Evolutionary conservation across 1,140 invertebrate genomes (phyloP).

Genomic region (Solenopsis fugax): DNA sequence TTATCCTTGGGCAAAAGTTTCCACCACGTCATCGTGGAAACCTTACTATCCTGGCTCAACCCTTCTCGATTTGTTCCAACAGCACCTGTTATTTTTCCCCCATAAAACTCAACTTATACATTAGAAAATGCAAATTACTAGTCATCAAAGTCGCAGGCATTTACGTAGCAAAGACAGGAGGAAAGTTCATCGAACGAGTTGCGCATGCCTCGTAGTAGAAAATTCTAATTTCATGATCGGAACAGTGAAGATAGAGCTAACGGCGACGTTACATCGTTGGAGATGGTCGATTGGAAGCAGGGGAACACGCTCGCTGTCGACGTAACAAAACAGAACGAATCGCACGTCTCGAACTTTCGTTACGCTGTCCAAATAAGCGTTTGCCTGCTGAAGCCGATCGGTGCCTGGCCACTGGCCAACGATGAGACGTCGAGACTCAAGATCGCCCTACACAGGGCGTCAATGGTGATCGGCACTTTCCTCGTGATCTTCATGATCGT

Average conservation of each 20-base stretch:
- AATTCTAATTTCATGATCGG: conserved; percentile 7
- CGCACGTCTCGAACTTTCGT: conserved; percentile 2
- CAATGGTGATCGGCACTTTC: neutral
- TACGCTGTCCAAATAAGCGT: conserved; percentile 50
- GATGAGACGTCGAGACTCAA: conserved; percentile 16
- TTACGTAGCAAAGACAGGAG: neutral
- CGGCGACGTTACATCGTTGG: neutral
- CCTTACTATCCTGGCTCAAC: neutral
- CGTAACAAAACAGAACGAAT: conserved; percentile 36
- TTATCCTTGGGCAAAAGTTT: conserved; percentile 30
- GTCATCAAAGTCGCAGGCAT: conserved; percentile 26
- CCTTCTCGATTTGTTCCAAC: conserved; percentile 24
- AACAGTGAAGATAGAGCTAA: neutral
- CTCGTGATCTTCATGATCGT: neutral
- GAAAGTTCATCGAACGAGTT: conserved; percentile 13
- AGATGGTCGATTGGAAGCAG: neutral
- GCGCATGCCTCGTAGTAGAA: conserved; percentile 36
- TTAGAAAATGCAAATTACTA: conserved; percentile 54
- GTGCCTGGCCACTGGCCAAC: conserved; percentile 44
- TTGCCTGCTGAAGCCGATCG: conserved; percentile 56
- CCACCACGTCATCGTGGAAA: neutral
- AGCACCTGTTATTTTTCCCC: conserved; percentile 39
- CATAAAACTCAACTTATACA: neutral
- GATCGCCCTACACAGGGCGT: neutral
- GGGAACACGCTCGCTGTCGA: neutral